Evolutionary conservation across 2,113 vertebrate species (phyloP), one percentile per base, ranked within the genome.

Genomic region (Corydoras maculifer): DNA sequence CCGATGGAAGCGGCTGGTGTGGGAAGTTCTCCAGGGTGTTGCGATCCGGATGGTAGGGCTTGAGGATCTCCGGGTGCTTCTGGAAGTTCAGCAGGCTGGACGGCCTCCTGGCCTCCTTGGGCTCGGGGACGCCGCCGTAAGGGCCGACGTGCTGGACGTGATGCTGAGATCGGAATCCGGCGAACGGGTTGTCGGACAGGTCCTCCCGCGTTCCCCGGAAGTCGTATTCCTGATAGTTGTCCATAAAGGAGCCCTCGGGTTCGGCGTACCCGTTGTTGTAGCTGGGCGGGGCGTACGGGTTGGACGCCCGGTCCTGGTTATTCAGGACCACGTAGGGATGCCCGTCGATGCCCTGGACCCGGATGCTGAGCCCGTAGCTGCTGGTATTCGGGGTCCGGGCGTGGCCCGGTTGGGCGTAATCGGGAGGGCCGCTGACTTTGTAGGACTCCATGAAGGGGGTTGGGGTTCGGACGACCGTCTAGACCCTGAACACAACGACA

Each of bases 281-380:
- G 18, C 9, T 67, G 12, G 91, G 57, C 69, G 82, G 75, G 18
- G 71, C n/a, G 68, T 84, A 89, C 64, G 90, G 81, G 7, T 91
- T 80, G 29, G 89, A 72, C 25, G 81, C 88, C 5, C 84, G 86
- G 65, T 98, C 94, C 0, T 93, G 90, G 76, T 97, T 98, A 81
- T 99, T 98, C 67, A 99, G 89, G 51, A 99, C 95, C 7, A 99
- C 94, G 63, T 97, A 99, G 0, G 97, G 96, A 79, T 99, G 97
- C 31, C 97, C 97, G 65, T 93, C 94, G 0, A 98, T 98, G 14
- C 97, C 97, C 82, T 98, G 96, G 18, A 99, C 96, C 64, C 96
- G 89, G 79, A 99, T 97, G 79, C 94, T 98, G 80, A 99, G 95
- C 31, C 97, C 97, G 0, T 99, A 99, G 75, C 91, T 88, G 8